phyloP scores from a whole-genome alignment of 2,888 invertebrate species.

The Dasysyrphus tricinctus region DNA sequence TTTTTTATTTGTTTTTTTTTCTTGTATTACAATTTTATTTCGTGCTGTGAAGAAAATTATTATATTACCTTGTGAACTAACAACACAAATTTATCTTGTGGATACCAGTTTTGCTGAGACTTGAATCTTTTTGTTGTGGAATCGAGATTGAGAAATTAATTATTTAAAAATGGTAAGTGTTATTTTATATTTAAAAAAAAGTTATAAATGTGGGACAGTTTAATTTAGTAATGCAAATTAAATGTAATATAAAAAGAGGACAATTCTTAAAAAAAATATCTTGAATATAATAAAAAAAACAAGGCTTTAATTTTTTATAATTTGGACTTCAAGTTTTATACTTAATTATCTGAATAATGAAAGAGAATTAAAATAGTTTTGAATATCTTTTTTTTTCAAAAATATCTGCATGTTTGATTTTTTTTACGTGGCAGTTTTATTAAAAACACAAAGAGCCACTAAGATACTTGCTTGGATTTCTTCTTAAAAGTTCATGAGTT shows the following conservation, averaged over 20 bases:
- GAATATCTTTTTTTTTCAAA: too few relatives aligned
- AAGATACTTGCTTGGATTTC: too few relatives aligned
- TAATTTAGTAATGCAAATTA: neutral
- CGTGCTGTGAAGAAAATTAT: slow-evolving; percentile 37
- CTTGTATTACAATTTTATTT: neutral
- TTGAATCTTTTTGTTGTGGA: slow-evolving; percentile 7
- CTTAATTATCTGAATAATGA: too few relatives aligned
- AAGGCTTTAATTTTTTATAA: too few relatives aligned
- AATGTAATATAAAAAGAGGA: neutral
- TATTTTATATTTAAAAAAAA: neutral
- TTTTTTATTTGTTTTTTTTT: slow-evolving; percentile 19
- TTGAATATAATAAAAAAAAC: too few relatives aligned
- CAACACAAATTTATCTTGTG: slow-evolving; percentile 47
- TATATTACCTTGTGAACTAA: neutral
- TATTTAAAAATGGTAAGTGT: slow-evolving; percentile 58
- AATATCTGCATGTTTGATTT: too few relatives aligned
- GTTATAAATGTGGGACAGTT: neutral
- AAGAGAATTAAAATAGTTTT: too few relatives aligned
- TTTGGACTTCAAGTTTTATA: too few relatives aligned
- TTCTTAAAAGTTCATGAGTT: too few relatives aligned
- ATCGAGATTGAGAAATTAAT: slow-evolving; percentile 43
- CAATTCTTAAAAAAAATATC: too few relatives aligned
- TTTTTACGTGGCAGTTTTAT: too few relatives aligned
- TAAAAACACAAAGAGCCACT: too few relatives aligned
- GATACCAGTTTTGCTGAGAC: slow-evolving; percentile 58